A percentile compares a stretch with the other conserved stretches of the same genome.
These are phyloP conservation scores for Diacarnus erythraeanus DNA, from an alignment of 37 sponge, comb jelly and placozoan genomes.

Conservation along the genomic window DNA sequence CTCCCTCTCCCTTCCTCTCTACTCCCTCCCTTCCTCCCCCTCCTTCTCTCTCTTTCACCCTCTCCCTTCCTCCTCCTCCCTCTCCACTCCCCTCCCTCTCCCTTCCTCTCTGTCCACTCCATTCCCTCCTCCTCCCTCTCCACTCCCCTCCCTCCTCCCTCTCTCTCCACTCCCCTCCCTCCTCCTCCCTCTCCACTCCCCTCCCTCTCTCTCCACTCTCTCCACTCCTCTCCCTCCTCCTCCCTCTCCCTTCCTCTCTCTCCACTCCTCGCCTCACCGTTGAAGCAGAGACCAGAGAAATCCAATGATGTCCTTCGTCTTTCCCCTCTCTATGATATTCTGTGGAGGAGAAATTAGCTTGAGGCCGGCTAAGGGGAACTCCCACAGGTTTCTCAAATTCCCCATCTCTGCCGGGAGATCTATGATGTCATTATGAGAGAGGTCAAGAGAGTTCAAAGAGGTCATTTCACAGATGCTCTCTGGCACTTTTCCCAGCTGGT, in stretches of 20 bases:
- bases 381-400: slow-evolving; percentile 70
- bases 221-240: not conserved
- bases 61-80: no score
- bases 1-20: no score
- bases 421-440: slow-evolving; percentile 78
- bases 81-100: no score
- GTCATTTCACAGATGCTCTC: slow-evolving; percentile 67
- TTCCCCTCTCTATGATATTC: slow-evolving; percentile 79
- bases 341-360: slow-evolving; percentile 83
- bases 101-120: no score
- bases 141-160: no score
- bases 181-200: no score
- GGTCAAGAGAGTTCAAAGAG: slow-evolving; percentile 58
- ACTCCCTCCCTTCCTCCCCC: no score
- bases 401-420: slow-evolving; percentile 72
- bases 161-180: no score
- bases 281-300: slow-evolving; percentile 79
- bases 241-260: not conserved
- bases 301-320: slow-evolving; percentile 82
- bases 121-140: no score
- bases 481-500: slow-evolving; percentile 54
- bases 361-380: slow-evolving; percentile 77
- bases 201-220: no score
- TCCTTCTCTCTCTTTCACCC: no score
- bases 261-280: slow-evolving; percentile 36